A percentile compares a stretch with the other conserved stretches of the same genome.
Evolutionary conservation across 2,888 invertebrate species (phyloP).

Genomic region (Cistogaster globosa): DNA sequence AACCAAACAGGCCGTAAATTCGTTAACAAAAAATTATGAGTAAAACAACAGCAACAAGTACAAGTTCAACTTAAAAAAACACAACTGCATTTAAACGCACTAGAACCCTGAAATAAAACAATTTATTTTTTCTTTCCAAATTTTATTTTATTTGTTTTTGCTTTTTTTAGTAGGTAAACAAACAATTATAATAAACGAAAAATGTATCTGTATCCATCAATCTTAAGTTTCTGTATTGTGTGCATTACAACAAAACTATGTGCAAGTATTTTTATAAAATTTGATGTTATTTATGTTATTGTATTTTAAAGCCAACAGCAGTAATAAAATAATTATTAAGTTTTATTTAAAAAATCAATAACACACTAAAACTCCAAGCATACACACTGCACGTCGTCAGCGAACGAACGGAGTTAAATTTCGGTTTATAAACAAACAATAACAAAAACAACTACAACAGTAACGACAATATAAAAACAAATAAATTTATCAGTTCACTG

Average conservation of each 20-base stretch:
- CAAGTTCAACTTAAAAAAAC: conserved; percentile 51
- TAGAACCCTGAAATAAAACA: conserved; percentile 70
- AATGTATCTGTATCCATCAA: conserved; percentile 52
- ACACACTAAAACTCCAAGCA: conserved; percentile 5
- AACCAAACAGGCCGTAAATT: conserved; percentile 51
- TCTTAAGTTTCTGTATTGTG: conserved; percentile 34
- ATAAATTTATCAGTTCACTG: conserved; percentile 45
- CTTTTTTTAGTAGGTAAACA: conserved; percentile 51
- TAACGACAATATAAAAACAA: conserved; percentile 28
- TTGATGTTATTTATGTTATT: conserved; percentile 23
- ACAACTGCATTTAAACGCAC: conserved; percentile 61
- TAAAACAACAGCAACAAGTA: conserved; percentile 42
- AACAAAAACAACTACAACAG: conserved; percentile 5
- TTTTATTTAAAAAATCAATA: conserved; percentile 56
- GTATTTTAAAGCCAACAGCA: conserved; percentile 26
- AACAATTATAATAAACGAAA: conserved; percentile 57
- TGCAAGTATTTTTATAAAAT: conserved; percentile 16
- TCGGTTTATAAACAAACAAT: conserved; percentile 37
- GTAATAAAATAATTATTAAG: conserved; percentile 58
- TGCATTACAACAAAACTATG: conserved; percentile 19
- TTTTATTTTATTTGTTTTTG: conserved; percentile 45
- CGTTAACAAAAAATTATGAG: conserved; percentile 17
- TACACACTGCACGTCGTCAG: conserved; percentile 31
- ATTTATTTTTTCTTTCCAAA: conserved; percentile 50
- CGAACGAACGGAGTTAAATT: conserved; percentile 14